Evolutionary conservation across 2,113 vertebrate genomes (phyloP).

Genomic region (Hypocryptadius cinnamomeus): DNA sequence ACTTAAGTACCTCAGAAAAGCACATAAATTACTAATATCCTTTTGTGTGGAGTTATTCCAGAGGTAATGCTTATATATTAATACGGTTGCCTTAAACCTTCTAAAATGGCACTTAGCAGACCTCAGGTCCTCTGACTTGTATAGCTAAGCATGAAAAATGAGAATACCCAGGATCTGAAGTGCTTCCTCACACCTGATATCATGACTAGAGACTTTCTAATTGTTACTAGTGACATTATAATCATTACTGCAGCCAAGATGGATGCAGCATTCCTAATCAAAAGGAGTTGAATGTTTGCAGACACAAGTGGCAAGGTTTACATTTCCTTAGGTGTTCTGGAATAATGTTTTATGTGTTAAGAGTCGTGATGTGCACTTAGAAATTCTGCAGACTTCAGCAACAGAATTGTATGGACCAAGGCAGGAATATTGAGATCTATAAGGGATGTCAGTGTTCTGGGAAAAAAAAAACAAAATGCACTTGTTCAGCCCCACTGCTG

Average conservation of each 20-base stretch:
- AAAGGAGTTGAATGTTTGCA: neutral
- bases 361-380: neutral
- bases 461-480: neutral
- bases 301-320: neutral
- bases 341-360: neutral
- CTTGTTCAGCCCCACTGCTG: neutral
- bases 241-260: neutral
- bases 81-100: neutral
- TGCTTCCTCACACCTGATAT: neutral
- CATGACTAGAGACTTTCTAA: neutral
- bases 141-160: neutral
- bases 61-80: neutral
- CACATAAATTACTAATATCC: neutral
- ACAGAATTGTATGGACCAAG: neutral
- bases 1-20: neutral
- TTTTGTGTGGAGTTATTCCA: neutral
- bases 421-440: neutral
- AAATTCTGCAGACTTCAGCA: neutral
- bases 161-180: neutral
- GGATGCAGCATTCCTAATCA: neutral
- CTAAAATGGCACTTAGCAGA: neutral
- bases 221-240: neutral
- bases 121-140: neutral
- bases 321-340: neutral
- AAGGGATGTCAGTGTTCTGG: neutral